Conservation (phyloP, 2,888 invertebrate genomes). For the Dicranocentrus wangi region DNA sequence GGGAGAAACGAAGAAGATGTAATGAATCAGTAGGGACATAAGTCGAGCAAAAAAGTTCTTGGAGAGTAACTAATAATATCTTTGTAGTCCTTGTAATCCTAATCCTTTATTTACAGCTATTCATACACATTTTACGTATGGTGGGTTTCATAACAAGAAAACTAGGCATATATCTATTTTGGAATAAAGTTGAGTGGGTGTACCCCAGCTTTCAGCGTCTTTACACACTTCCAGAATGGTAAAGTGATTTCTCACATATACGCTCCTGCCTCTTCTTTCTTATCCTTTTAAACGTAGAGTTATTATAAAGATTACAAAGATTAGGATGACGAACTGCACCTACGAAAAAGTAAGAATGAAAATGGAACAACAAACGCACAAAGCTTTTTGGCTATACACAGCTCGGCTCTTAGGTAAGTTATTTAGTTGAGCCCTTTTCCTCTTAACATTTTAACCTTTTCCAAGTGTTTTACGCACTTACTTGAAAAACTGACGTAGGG, state of each 20-base stretch:
- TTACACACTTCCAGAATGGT: neutral
- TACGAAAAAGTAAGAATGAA: neutral
- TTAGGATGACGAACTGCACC: neutral
- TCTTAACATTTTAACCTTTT: neutral
- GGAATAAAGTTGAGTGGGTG: neutral
- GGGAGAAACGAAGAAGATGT: too few relatives aligned
- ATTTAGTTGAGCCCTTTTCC: too few relatives aligned
- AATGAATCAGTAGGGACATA: neutral
- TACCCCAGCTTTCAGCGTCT: neutral
- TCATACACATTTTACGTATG: neutral
- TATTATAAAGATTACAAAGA: conserved; percentile 2
- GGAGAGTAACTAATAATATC: too few relatives aligned
- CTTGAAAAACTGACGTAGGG: neutral
- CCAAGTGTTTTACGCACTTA: too few relatives aligned
- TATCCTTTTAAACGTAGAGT: neutral
- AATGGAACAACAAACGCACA: neutral
- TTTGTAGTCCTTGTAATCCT: too few relatives aligned
- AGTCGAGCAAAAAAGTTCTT: neutral
- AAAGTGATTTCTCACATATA: neutral
- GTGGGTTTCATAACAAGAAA: neutral
- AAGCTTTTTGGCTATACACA: neutral
- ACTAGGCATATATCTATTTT: neutral
- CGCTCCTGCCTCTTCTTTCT: neutral
- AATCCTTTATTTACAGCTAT: neutral
- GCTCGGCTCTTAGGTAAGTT: too few relatives aligned